These are phyloP conservation scores for Ichneumoninae sp. DNA, from an alignment of 2,888 invertebrate species.

Conservation along the genomic window DNA sequence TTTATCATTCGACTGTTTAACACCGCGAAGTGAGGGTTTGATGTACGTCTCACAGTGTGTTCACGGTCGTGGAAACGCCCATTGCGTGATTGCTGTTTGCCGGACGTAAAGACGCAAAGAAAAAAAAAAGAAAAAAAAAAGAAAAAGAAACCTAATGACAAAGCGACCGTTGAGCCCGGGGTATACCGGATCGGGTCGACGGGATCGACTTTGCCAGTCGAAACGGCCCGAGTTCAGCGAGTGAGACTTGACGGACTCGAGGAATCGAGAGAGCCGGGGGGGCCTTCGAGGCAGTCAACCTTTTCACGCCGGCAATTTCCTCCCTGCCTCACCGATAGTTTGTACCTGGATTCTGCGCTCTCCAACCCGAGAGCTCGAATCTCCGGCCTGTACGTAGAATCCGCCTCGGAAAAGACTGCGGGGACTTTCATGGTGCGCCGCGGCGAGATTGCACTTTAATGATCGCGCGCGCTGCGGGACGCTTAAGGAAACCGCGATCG, in stretches of 20 bases:
- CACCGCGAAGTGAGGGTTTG: constrained; percentile 38
- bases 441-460: constrained; percentile 52
- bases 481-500: constrained; percentile 23
- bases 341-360: constrained; percentile 26
- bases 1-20: background rate
- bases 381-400: constrained; percentile 16
- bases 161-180: constrained; percentile 42
- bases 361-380: constrained; percentile 10
- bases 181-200: constrained; percentile 44
- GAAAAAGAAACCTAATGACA: constrained; percentile 43
- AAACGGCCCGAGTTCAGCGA: constrained; percentile 31
- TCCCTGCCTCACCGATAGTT: constrained; percentile 23
- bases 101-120: constrained; percentile 22
- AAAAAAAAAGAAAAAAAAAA: constrained; percentile 24
- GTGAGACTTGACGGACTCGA: constrained; percentile 45
- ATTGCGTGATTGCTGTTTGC: constrained; percentile 65
- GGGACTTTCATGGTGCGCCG: constrained; percentile 23
- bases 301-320: constrained; percentile 59
- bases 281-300: constrained; percentile 45
- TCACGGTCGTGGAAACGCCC: constrained; percentile 62
- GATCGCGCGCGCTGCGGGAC: constrained; percentile 37
- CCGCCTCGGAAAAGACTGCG: constrained; percentile 40
- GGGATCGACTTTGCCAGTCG: constrained; percentile 56
- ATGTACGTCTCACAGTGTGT: background rate
- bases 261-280: constrained; percentile 36